Base-by-base conservation (phyloP, 1,140 invertebrate genomes). In the Sarcophaga peregrina region DNA sequence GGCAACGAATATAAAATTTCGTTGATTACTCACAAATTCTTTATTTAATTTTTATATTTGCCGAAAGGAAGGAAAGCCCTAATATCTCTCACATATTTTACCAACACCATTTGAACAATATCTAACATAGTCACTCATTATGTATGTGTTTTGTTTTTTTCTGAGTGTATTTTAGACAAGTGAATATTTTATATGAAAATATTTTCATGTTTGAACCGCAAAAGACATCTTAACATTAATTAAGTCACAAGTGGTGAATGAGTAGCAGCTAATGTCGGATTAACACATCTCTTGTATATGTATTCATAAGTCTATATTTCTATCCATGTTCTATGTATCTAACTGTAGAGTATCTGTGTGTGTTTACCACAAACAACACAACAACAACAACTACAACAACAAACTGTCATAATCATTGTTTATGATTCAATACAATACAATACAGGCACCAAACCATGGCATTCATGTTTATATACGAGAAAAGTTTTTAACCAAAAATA, bases 211-310 rank as follows among this genome's bases (percentile, higher is more conserved):
- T 37, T 37, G 45, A 74, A 74, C 25, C 73, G 25, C 54, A 74
- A 74, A 74, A 74, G 73, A 74, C 73, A 74, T 25, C 73, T 74
- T 15, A 74, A 74, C 73, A 74, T 74, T 74, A 74, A 74, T 74
- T 74, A 74, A 74, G 73, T 74, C 73, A 45, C 73, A 74, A 74
- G 73, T 74, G 73, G 20, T 74, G 73, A 45, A 74, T 74, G 73
- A 74, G 73, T 74, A 15, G 73, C 73, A 74, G 73, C 73, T 74
- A 74, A 74, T 74, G 73, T 45, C 73, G 15, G 37, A 74, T 74
- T 74, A 74, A 74, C 73, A 74, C 73, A 10, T 45, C 46, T 74
- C 9, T 13, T 13, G 13, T 58, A n/a, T 58, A 58, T 58, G 54
- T 58, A 58, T 58, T 7, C n/a, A 15, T 58, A 13, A 7, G 7